Evolutionary conservation across 2,888 invertebrate genomes (phyloP), one percentile per base, ranked within the genome.

Genomic region (Bembecia ichneumoniformis): DNA sequence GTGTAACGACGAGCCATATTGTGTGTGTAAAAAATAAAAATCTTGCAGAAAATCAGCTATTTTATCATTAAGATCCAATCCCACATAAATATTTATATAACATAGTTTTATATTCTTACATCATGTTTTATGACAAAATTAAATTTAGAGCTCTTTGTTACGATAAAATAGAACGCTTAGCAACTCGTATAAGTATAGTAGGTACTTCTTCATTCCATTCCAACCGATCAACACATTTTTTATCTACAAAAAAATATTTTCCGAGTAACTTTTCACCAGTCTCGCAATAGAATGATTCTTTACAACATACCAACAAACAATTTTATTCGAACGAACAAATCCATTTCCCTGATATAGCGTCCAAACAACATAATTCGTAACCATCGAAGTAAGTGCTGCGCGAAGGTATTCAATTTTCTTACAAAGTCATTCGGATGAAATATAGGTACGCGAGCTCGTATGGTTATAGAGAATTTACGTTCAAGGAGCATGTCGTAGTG

Each of bases 341-440:
- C 54, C 58, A 55, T 56, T 56, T 14, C 40, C 17, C 10, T 40
- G 43, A 44, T 43, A 10, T 46, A 49, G 48, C 44, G 35, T 51
- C 47, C 40, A 40, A 40, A 48, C 49, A 46, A 45, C 28, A 52
- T 52, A 49, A 50, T 50, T 46, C 44, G 43, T 15, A 5, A 5
- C 40, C 45, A 47, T 52, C 40, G 40, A 40, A 40, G 40, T 40
- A 40, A 28, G 28, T 40, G 11, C 44, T 44, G 15, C 15, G 44
- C 17, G 44, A 17, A 40, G 40, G 40, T 63, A 70, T 73, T 72
- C 72, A 71, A 77, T 78, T 77, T 68, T 67, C 71, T 66, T 66
- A 66, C 66, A 68, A 50, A 65, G 71, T 71, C 71, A 67, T 77
- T 74, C 56, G 63, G 66, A 72, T 76, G 74, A 77, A 67, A 77